Evolutionary conservation across 2,113 vertebrate genomes (phyloP).

Genomic region (Progne subis): DNA sequence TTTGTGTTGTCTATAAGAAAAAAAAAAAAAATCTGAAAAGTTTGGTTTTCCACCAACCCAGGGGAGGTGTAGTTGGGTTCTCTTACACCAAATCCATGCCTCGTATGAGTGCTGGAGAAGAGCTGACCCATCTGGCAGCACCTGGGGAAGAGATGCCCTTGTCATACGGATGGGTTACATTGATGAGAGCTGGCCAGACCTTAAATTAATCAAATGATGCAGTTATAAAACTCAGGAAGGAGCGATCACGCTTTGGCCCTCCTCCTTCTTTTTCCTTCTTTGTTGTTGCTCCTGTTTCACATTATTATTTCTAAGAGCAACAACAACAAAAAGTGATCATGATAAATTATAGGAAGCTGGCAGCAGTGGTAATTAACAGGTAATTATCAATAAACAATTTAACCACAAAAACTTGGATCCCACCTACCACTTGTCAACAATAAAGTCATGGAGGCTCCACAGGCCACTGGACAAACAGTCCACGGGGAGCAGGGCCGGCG

Average conservation of each 20-base stretch:
- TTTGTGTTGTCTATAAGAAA: neutral
- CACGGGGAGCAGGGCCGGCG: slow-evolving; percentile 62
- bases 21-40: neutral
- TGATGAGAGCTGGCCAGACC: neutral
- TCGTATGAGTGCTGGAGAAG: accelerated
- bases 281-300: slow-evolving; percentile 27
- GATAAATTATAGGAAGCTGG: slow-evolving; percentile 73
- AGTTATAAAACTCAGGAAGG: slow-evolving; percentile 3
- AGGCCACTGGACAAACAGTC: slow-evolving; percentile 78
- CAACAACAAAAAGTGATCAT: neutral
- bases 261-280: neutral
- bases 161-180: neutral
- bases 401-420: slow-evolving; percentile 75
- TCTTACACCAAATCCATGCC: neutral
- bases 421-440: slow-evolving; percentile 77
- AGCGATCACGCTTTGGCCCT: neutral
- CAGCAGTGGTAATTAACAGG: slow-evolving; percentile 75
- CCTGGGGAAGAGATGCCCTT: neutral
- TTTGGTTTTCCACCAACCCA: neutral
- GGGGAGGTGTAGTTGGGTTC: neutral
- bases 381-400: slow-evolving; percentile 83
- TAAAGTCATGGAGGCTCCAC: slow-evolving; percentile 75
- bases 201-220: neutral
- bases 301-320: slow-evolving; percentile 37
- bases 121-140: neutral